phyloP scores from a whole-genome alignment of 2,113 vertebrate genomes.

The Galbula dea region DNA sequence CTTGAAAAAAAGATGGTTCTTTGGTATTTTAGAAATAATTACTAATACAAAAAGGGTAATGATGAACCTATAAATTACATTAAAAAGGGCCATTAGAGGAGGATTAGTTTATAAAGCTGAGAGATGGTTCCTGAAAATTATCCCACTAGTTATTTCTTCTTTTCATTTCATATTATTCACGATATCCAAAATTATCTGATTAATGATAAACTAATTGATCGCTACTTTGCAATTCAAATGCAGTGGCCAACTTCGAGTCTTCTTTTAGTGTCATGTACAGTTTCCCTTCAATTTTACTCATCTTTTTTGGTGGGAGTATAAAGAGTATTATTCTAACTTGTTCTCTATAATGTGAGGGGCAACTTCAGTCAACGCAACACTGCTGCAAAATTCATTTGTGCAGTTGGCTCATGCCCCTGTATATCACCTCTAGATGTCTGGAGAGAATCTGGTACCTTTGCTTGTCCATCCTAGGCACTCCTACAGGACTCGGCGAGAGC shows the following conservation, averaged over 20 bases:
- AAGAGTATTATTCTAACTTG: background rate
- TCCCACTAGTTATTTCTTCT: slow-evolving; percentile 84
- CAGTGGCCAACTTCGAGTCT: slow-evolving; percentile 25
- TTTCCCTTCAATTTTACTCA: background rate
- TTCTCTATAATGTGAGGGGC: background rate
- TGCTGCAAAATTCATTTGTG: background rate
- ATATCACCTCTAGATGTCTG: background rate
- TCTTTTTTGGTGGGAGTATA: background rate
- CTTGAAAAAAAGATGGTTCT: slow-evolving; percentile 94
- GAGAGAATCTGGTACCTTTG: background rate
- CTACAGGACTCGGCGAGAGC: background rate
- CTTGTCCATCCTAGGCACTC: background rate
- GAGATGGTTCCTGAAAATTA: slow-evolving; percentile 88
- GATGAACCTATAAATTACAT: slow-evolving; percentile 96
- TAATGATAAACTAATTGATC: slow-evolving; percentile 88
- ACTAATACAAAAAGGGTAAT: slow-evolving; percentile 99
- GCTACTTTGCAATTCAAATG: slow-evolving; percentile 67
- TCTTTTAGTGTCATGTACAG: background rate
- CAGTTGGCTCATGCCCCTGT: background rate
- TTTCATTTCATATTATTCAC: slow-evolving; percentile 82
- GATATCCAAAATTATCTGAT: slow-evolving; percentile 78
- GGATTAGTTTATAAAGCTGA: slow-evolving; percentile 98
- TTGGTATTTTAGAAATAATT: slow-evolving; percentile 99
- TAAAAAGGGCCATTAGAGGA: slow-evolving; percentile 94
- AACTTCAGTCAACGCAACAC: background rate